Conservation (phyloP, 2,888 invertebrate genomes). For the Exocentrus adspersus region DNA sequence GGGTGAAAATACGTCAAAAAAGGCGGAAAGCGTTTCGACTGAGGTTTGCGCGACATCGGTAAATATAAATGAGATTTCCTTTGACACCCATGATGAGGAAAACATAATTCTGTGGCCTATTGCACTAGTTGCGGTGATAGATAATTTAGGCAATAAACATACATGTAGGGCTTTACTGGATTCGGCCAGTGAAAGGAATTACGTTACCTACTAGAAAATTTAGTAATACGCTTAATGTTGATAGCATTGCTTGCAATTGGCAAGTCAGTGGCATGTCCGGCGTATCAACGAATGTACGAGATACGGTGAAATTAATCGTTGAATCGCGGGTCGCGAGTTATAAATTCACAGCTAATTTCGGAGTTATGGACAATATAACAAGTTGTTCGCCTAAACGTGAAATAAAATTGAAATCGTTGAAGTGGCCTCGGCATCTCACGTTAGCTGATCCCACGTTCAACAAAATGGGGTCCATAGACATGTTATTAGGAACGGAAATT, state of each 20-base stretch:
- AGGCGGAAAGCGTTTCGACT: neutral
- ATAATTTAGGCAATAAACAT: neutral
- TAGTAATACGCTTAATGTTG: neutral
- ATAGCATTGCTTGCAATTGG: neutral
- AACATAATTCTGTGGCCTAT: slow-evolving; percentile 1
- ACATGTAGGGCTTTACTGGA: neutral
- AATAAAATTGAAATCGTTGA: neutral
- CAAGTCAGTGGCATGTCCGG: slow-evolving; percentile 5
- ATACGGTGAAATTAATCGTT: neutral
- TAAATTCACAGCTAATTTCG: neutral
- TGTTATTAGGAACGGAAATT: neutral
- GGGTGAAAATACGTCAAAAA: neutral
- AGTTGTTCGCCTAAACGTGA: neutral
- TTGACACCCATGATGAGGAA: neutral
- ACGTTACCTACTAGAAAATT: neutral
- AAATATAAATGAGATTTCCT: neutral
- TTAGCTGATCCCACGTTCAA: slow-evolving; percentile 2
- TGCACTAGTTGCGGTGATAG: neutral
- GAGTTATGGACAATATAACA: neutral
- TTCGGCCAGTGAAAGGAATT: slow-evolving; percentile 7
- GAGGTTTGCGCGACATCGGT: neutral
- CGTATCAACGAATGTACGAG: neutral
- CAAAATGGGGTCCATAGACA: neutral
- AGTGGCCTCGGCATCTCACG: neutral
- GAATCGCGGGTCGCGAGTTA: neutral